Conservation (phyloP, 2,113 vertebrate genomes). For the Tachysurus vachellii region DNA sequence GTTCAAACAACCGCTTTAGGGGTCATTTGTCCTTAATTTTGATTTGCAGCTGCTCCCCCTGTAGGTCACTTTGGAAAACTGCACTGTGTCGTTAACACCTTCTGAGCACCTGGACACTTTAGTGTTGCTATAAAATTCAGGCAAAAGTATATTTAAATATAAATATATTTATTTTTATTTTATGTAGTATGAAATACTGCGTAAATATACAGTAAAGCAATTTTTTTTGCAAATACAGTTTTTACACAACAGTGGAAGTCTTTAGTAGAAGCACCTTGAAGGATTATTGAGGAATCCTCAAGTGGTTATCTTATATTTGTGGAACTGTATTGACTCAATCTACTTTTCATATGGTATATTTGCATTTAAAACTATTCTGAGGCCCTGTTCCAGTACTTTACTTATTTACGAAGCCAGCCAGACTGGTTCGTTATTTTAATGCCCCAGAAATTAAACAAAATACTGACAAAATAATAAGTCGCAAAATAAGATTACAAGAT, state of each 20-base stretch:
- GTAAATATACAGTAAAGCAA: background rate
- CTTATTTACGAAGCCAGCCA: background rate
- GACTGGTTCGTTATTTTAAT: background rate
- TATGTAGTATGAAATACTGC: background rate
- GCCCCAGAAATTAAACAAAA: no score
- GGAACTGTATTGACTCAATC: background rate
- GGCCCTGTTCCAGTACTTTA: background rate
- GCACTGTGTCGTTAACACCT: conserved; percentile 40
- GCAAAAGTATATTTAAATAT: background rate
- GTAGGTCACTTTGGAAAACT: conserved; percentile 68
- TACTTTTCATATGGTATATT: background rate
- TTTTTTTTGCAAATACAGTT: no score
- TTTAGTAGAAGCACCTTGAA: background rate
- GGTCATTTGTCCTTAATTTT: conserved; percentile 26
- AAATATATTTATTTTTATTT: no score
- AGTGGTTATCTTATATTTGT: background rate
- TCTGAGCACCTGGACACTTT: background rate
- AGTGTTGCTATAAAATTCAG: background rate
- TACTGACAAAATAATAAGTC: background rate
- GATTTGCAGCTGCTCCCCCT: conserved; percentile 70
- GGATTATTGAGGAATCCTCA: background rate
- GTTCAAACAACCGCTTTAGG: conserved; percentile 19
- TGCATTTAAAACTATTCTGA: background rate
- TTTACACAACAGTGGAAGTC: background rate
- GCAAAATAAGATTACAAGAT: background rate